Evolutionary conservation across 2,113 vertebrate species (phyloP).

Genomic region (Pica pica): DNA sequence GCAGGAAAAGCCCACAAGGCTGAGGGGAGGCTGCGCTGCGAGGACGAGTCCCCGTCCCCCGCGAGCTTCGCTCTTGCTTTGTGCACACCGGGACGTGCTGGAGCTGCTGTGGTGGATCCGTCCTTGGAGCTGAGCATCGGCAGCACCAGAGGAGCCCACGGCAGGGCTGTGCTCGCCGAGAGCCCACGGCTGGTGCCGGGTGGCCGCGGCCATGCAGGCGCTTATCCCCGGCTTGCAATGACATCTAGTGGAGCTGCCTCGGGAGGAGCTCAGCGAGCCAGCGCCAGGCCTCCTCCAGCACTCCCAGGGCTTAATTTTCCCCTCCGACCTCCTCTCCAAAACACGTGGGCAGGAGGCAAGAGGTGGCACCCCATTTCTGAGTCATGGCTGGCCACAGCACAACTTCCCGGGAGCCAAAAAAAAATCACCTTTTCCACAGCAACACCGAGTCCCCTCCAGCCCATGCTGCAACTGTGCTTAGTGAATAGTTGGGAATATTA

Average conservation of each 20-base stretch:
- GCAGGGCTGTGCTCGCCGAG: rapidly evolving
- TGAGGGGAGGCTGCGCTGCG: neutral
- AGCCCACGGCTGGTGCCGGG: neutral
- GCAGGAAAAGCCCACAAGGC: neutral
- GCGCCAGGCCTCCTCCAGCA: rapidly evolving
- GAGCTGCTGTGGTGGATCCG: rapidly evolving
- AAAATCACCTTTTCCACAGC: neutral
- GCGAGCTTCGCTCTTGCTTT: rapidly evolving
- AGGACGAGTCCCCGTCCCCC: rapidly evolving
- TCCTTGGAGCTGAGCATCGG: rapidly evolving
- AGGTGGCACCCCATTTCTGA: neutral
- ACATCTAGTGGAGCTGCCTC: conserved; percentile 38
- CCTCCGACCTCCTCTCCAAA: neutral
- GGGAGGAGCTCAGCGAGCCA: neutral
- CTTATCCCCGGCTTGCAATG: neutral
- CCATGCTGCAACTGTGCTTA: too few species aligned
- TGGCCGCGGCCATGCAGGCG: neutral
- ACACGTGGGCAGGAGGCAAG: neutral
- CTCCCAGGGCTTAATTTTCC: neutral
- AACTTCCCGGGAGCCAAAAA: neutral
- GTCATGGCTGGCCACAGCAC: rapidly evolving
- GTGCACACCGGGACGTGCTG: rapidly evolving
- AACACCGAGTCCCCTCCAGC: rapidly evolving
- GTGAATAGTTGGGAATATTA: neutral
- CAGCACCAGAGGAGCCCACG: rapidly evolving